Evolutionary conservation across 2,113 vertebrate genomes (phyloP).

Genomic region (Dipodomys ordii): DNA sequence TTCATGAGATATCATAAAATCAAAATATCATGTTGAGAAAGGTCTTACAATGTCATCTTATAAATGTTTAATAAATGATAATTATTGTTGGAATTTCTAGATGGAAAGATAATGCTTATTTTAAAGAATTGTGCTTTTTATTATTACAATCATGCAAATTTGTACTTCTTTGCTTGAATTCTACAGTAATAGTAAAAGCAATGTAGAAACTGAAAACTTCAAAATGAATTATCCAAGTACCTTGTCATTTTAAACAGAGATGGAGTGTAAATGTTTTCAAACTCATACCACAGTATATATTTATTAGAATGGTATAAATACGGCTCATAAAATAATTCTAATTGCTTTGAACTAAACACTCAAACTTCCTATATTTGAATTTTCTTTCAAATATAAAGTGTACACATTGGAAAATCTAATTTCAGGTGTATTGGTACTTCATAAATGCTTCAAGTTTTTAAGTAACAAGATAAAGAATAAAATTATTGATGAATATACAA

Average conservation of each 20-base stretch:
- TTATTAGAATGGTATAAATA: not conserved
- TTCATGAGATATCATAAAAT: not conserved
- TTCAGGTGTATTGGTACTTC: not conserved
- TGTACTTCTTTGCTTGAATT: slow-evolving; percentile 29
- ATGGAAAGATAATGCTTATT: not conserved
- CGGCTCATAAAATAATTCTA: not conserved
- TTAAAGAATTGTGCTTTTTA: slow-evolving; percentile 29
- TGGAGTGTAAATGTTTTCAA: not conserved
- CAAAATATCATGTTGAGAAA: not conserved
- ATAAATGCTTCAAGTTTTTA: not conserved
- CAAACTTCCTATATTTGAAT: not conserved
- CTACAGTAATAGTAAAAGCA: not conserved
- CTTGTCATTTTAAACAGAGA: not conserved
- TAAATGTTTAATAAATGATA: not conserved
- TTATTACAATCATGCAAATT: not conserved
- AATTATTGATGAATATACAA: not conserved
- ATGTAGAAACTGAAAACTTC: not conserved
- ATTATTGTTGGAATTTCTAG: not conserved
- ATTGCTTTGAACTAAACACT: not conserved
- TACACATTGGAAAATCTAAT: not conserved
- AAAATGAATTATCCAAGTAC: slow-evolving; percentile 15
- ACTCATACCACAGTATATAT: not conserved
- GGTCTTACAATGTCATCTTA: not conserved
- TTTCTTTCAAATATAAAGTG: slow-evolving; percentile 43
- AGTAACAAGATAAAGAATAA: not conserved